Evolutionary conservation across 2,888 invertebrate genomes (phyloP), one percentile per base, ranked within the genome.

Genomic region (Cheilosia vernalis): DNA sequence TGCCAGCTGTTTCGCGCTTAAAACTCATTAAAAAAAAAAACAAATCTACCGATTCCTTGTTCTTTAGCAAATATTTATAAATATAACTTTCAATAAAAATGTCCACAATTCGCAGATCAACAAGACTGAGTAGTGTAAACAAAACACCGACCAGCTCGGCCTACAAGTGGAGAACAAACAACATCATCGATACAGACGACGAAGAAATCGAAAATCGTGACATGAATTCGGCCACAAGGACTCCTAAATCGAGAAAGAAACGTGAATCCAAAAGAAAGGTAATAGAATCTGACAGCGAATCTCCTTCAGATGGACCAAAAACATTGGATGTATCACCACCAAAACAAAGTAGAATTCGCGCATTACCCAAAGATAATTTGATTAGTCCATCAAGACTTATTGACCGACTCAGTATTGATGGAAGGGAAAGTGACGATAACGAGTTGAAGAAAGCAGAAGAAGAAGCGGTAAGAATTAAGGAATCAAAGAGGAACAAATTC

Each of bases 381-480:
- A 89, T 91, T 15, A 92, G 91, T 63, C 92, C 92, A 0, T 89
- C 92, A 6, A 82, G 91, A 0, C 87, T 92, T 2, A 61, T 92
- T 10, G 90, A 90, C 70, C 89, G 91, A 5, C 87, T 92, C 10
- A 91, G 91, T 84, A 90, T 92, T 53, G 91, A 92, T 30, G 90
- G 89, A 33, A 88, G 81, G 9, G 47, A 33, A 7, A 70, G 27
- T 2, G 69, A 73, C 6, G 77, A 73, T 9, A 47, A 51, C n/a
- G 51, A 56, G 7, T 15, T 24, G 2, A 13, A 84, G 13, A 51
- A 33, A 15, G 64, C 19, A 2, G 67, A 74, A 9, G 79, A 78
- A 7, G 60, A 55, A 24, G 56, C 44, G 10, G 9, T 55, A 24
- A 15, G 55, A 33, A 17, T 49, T 5, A 73, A 60, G 4, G 74